Base-by-base conservation (phyloP, 2,888 invertebrate genomes). In the Rhorus exstirpatorius region DNA sequence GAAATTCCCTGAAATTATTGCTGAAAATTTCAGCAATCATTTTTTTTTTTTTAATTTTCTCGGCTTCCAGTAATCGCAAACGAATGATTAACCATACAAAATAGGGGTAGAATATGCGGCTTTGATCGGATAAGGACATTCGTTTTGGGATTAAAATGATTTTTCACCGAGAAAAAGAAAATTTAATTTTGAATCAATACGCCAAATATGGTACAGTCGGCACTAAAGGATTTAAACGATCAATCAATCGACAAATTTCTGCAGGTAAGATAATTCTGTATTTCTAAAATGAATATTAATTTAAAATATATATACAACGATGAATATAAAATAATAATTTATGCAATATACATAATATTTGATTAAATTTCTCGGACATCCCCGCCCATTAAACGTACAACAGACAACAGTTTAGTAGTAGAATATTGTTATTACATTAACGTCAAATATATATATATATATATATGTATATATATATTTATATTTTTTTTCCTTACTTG, bases 351-450 rank as follows among this genome's bases (percentile, higher is more conserved):
- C 89, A 89, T 90, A 89, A 88, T 90, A 91, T 91, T 90, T 91
- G 88, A 90, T 90, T 90, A 88, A 90, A 77, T 78, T 79, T 84
- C 61, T 76, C 71, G 76, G 78, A 74, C 65, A 61, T 53, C 75
- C 70, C 38, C 68, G 86, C 87, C 87, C 90, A 83, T 85, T 90
- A 89, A 91, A 90, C 90, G 89, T 91, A 91, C 89, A 91, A 91
- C 91, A 91, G 91, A 91, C 90, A 91, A 91, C 91, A 91, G 89
- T 91, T 89, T 90, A 91, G 90, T 89, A 90, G 90, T 91, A 91
- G 90, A 91, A 91, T 91, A 91, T 91, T 88, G 89, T 91, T 91
- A 91, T 89, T 91, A 91, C 88, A 90, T 87, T 91, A 91, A 91
- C 91, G 89, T 90, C 89, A 90, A 90, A 90, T 91, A 90, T 88